These are phyloP conservation scores for Anguilla megastoma DNA, from an alignment of 2,797 vertebrate species.

Conservation along the genomic window DNA sequence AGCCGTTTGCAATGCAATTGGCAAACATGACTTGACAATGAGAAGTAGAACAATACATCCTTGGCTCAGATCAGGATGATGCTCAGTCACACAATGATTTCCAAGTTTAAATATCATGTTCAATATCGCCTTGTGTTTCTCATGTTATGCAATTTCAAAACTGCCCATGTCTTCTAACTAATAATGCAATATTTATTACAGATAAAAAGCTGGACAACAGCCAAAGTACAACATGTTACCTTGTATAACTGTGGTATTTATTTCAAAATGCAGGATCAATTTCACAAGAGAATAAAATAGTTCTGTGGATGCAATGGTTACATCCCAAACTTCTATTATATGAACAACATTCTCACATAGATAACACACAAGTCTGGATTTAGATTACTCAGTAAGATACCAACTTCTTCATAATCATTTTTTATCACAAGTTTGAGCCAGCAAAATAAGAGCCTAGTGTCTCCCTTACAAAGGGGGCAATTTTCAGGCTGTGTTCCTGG, in stretches of 20 bases:
- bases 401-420: background rate
- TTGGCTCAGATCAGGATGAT: background rate
- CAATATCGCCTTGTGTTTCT: background rate
- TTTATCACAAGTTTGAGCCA: background rate
- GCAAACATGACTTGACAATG: background rate
- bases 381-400: background rate
- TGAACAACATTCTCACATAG: background rate
- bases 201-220: background rate
- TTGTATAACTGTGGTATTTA: background rate
- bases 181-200: background rate
- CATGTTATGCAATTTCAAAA: background rate
- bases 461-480: background rate
- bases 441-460: slow-evolving; percentile 16
- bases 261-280: background rate
- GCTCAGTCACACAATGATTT: background rate
- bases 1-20: background rate
- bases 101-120: background rate
- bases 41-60: background rate
- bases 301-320: background rate
- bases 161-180: background rate
- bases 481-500: slow-evolving; percentile 20
- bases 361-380: background rate
- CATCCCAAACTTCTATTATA: background rate
- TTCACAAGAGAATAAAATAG: background rate
- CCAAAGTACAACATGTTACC: background rate